Evolutionary conservation across 2,113 vertebrate genomes (phyloP).

Genomic region (Nycticebus coucang): DNA sequence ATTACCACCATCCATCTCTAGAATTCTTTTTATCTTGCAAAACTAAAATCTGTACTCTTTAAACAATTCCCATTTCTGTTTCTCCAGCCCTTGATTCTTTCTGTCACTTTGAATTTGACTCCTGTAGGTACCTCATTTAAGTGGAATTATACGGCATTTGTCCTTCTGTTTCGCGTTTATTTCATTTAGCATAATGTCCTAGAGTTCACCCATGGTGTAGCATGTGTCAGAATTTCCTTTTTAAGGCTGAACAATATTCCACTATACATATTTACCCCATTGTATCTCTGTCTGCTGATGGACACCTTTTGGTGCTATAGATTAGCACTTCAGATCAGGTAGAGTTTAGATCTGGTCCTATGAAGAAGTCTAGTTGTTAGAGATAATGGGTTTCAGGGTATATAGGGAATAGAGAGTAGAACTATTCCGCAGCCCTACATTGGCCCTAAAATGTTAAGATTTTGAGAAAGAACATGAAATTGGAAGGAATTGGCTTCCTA

Average conservation of each 20-base stretch:
- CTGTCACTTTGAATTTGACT: neutral
- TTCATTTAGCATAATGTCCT: neutral
- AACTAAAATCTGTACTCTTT: neutral
- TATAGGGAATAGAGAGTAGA: neutral
- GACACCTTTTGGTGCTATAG: neutral
- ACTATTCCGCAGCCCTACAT: too few relatives aligned
- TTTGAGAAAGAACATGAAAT: neutral
- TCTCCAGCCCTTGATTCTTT: neutral
- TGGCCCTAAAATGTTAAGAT: neutral
- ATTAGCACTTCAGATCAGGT: neutral
- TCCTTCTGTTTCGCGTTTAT: neutral
- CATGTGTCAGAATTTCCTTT: neutral
- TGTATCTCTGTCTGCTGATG: neutral
- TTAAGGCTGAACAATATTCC: neutral
- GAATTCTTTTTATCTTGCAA: neutral
- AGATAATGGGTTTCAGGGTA: neutral
- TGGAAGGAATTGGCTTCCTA: neutral
- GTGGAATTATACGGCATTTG: neutral
- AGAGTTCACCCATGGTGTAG: neutral
- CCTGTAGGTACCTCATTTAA: neutral
- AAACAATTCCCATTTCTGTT: neutral
- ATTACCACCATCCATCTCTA: neutral
- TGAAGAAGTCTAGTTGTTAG: neutral
- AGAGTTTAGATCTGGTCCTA: neutral
- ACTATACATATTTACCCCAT: neutral